phyloP scores from a whole-genome alignment of 2,888 invertebrate genomes.

The Hypselothyrea guttata region DNA sequence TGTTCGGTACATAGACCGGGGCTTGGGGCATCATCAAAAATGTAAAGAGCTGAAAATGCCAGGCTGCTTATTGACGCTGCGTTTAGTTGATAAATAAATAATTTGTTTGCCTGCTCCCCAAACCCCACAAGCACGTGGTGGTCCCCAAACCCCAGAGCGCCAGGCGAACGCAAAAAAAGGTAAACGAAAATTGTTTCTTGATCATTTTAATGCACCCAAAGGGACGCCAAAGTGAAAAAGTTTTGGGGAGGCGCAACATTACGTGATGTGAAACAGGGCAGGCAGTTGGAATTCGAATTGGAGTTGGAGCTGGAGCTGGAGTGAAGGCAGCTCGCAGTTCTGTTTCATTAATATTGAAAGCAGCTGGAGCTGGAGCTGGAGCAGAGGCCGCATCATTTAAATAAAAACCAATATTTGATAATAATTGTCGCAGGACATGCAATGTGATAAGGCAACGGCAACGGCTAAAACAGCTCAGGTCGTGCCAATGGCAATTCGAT shows the following conservation, averaged over 20 bases:
- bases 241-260: constrained; percentile 46
- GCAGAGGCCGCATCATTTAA: constrained; percentile 61
- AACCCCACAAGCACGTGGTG: constrained; percentile 16
- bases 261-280: constrained; percentile 52
- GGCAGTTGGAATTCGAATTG: constrained; percentile 1
- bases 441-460: constrained; percentile 38
- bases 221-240: constrained; percentile 68
- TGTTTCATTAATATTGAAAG: constrained; percentile 74
- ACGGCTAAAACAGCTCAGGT: constrained; percentile 5
- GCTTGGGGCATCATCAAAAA: constrained; percentile 65
- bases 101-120: constrained; percentile 52
- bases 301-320: background rate
- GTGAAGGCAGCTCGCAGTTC: background rate
- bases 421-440: constrained; percentile 74
- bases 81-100: constrained; percentile 80
- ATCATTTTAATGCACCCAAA: constrained; percentile 81
- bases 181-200: constrained; percentile 81
- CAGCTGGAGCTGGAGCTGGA: constrained; percentile 18
- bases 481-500: constrained; percentile 71
- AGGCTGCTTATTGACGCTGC: constrained; percentile 66
- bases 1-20: constrained; percentile 26
- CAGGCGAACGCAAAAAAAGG: constrained; percentile 47
- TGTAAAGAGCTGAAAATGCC: constrained; percentile 61
- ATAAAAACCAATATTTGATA: constrained; percentile 72
- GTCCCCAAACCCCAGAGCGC: constrained; percentile 34